Conservation (phyloP, 2,113 vertebrate species). For the Caloenas nicobarica region DNA sequence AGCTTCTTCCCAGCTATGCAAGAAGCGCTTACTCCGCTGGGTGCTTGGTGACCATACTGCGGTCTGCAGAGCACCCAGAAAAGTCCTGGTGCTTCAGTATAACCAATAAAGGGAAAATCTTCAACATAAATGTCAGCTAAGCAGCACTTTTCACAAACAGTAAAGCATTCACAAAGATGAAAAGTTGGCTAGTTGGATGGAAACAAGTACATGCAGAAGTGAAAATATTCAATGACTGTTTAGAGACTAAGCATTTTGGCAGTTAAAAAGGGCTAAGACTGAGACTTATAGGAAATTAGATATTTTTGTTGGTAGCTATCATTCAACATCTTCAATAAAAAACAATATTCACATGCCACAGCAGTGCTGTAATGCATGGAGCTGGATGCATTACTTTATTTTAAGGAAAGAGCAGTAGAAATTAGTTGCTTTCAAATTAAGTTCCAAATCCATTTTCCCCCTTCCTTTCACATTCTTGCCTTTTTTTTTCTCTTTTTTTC, state of each 20-base stretch:
- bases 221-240: background rate
- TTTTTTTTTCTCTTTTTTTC: background rate
- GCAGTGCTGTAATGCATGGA: background rate
- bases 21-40: background rate
- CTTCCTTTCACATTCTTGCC: background rate
- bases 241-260: slow-evolving; percentile 10
- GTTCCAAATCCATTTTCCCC: background rate
- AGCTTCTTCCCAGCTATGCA: background rate
- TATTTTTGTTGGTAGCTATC: slow-evolving; percentile 32
- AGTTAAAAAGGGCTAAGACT: background rate
- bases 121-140: background rate
- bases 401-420: background rate
- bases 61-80: background rate
- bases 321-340: slow-evolving; percentile 5
- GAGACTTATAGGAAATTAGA: slow-evolving; percentile 30
- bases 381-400: background rate
- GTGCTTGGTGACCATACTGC: background rate
- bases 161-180: background rate
- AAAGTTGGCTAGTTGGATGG: background rate
- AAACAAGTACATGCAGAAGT: background rate
- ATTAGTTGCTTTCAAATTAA: background rate
- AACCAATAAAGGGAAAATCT: background rate
- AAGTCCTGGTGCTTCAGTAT: background rate
- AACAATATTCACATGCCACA: background rate
- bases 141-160: background rate